Evolutionary conservation across 2,113 vertebrate genomes (phyloP).

Genomic region (Sterna hirundo): DNA sequence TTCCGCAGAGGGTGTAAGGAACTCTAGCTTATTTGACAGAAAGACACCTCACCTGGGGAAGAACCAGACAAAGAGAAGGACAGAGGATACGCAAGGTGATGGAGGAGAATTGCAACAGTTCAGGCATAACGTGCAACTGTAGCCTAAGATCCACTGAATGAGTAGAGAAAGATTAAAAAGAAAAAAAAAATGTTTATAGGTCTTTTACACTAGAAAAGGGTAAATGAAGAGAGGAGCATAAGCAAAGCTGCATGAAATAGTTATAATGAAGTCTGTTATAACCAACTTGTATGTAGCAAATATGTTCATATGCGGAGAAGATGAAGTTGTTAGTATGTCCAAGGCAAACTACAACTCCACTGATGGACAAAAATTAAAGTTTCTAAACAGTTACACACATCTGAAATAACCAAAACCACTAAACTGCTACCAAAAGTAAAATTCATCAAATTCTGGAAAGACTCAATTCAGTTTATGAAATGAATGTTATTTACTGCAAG

Average conservation of each 20-base stretch:
- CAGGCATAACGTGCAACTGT: not conserved
- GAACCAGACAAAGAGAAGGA: not conserved
- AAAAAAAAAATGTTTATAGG: fast-evolving
- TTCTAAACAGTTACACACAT: not conserved
- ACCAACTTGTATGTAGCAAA: not conserved
- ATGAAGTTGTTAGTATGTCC: not conserved
- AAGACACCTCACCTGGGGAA: not conserved
- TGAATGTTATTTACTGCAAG: not conserved
- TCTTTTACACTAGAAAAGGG: not conserved
- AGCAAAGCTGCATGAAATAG: not conserved
- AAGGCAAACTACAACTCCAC: not conserved
- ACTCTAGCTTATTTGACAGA: not conserved
- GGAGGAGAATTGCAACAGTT: not conserved
- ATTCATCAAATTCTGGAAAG: not conserved
- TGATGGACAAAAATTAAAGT: not conserved
- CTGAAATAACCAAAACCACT: not conserved
- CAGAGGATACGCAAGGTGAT: not conserved
- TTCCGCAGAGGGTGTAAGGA: not conserved
- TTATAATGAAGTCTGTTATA: not conserved
- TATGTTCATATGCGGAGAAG: not conserved
- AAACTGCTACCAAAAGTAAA: not conserved
- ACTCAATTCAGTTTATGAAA: not conserved
- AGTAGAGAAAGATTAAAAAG: not conserved
- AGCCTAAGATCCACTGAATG: not conserved
- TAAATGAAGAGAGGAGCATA: not conserved